Base-by-base conservation (phyloP, 2,888 invertebrate genomes). In the Synergus japonicus region DNA sequence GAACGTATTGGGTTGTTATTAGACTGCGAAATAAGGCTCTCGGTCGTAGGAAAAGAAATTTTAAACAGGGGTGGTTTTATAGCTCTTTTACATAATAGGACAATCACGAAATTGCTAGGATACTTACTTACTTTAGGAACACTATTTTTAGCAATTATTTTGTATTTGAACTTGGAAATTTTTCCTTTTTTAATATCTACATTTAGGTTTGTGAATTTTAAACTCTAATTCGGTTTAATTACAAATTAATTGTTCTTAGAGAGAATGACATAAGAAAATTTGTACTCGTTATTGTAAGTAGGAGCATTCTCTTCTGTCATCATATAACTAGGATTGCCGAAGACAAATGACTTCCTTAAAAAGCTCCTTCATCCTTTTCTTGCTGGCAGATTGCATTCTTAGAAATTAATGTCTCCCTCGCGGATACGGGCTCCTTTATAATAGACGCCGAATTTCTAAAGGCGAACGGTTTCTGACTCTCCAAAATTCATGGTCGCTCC, bases 401-500 rank as follows among this genome's bases (percentile, higher is more conserved):
- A 89, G 84, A 86, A 89, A 90, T 90, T 89, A 88, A 90, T 89
- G 87, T 78, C 69, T 85, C 83, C 81, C 82, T 83, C 80, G 77
- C 79, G 83, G 84, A 83, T 84, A 81, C 76, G 80, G 78, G 76
- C 80, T 78, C 81, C 78, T 83, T 86, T 85, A 87, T 87, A 87
- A 88, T 87, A 81, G 81, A 78, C 81, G 78, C 49, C 80, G 78
- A 87, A 84, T 85, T 88, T 88, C 90, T 86, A 89, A 89, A 86
- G 87, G 81, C 85, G 84, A 87, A 83, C 84, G 87, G 85, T 88
- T 86, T 87, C 87, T 87, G 88, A 88, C 86, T 85, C 86, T 85
- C 76, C 89, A 90, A 90, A 89, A 90, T 90, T 88, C 87, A 91
- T 89, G 84, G 84, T 83, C 82, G 83, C 81, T 82, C 73, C 73